phyloP scores from a whole-genome alignment of 2,113 vertebrate genomes.

The Vimba vimba region DNA sequence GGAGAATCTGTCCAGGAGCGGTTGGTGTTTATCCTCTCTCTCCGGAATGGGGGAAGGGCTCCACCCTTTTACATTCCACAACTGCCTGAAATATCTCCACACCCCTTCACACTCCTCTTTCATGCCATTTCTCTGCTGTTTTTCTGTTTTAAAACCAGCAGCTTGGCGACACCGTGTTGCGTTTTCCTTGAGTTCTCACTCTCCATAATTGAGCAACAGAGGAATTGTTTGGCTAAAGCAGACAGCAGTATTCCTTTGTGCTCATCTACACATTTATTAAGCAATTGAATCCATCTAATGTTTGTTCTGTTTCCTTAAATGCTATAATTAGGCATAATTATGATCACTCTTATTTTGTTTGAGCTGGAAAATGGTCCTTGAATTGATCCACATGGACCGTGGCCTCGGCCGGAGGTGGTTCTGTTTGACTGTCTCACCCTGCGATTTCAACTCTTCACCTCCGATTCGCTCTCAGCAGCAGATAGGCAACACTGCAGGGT shows the following conservation, averaged over 20 bases:
- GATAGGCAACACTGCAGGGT: conserved; percentile 10
- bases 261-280: conserved; percentile 19
- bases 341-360: not conserved
- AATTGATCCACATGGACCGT: conserved; percentile 13
- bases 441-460: conserved; percentile 37
- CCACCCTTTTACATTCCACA: conserved; percentile 71
- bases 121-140: not conserved
- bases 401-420: conserved; percentile 3
- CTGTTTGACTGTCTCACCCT: conserved; percentile 14
- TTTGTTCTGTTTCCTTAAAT: conserved; percentile 30
- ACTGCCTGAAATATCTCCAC: conserved; percentile 65
- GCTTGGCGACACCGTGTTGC: not conserved
- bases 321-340: conserved; percentile 7
- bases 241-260: conserved; percentile 3
- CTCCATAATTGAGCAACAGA: conserved; percentile 15
- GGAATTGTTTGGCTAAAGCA: conserved; percentile 29
- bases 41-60: conserved; percentile 49
- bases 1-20: conserved; percentile 32
- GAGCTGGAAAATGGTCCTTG: not conserved
- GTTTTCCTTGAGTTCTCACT: not conserved
- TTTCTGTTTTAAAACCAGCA: conserved; percentile 22
- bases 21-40: conserved; percentile 37
- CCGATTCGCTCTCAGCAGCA: conserved; percentile 24
- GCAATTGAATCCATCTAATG: not conserved
- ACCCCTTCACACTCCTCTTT: conserved; percentile 32